phyloP scores from a whole-genome alignment of 2,797 vertebrate genomes.

The Eurystomus glaucurus region DNA sequence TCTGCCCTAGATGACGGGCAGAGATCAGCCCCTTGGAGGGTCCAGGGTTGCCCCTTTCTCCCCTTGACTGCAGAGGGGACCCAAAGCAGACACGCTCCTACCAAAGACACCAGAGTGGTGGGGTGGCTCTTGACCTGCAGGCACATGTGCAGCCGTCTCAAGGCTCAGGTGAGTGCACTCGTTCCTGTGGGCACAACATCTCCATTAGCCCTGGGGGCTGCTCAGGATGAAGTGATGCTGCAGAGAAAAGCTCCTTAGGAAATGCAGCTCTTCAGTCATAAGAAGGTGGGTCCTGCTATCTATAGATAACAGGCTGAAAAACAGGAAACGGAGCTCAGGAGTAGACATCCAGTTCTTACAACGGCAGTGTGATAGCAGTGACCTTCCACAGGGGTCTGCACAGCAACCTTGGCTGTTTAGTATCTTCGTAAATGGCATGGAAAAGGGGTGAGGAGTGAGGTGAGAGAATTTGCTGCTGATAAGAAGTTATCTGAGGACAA shows the following conservation, averaged over 20 bases:
- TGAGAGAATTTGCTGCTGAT: background rate
- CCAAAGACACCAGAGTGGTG: background rate
- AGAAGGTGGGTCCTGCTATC: background rate
- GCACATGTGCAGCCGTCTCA: rapidly evolving
- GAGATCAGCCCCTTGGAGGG: background rate
- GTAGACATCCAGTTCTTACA: background rate
- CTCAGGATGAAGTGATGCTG: background rate
- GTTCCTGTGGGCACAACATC: background rate
- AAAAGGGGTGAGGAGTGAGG: background rate
- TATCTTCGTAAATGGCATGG: rapidly evolving
- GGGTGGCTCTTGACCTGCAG: background rate
- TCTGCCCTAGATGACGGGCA: background rate
- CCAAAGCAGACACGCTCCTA: rapidly evolving
- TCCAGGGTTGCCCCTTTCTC: background rate
- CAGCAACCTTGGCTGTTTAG: background rate
- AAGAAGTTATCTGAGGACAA: conserved; percentile 19
- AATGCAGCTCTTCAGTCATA: background rate
- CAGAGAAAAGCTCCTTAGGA: conserved; percentile 20
- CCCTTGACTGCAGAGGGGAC: background rate
- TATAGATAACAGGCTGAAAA: conserved; percentile 21
- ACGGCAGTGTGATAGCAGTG: background rate
- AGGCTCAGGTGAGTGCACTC: rapidly evolving
- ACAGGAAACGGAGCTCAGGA: conserved; percentile 8
- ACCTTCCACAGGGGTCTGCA: background rate
- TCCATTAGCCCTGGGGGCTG: background rate